Evolutionary conservation across 2,797 vertebrate species (phyloP).

Genomic region (Melanotaenia parkinsoni): DNA sequence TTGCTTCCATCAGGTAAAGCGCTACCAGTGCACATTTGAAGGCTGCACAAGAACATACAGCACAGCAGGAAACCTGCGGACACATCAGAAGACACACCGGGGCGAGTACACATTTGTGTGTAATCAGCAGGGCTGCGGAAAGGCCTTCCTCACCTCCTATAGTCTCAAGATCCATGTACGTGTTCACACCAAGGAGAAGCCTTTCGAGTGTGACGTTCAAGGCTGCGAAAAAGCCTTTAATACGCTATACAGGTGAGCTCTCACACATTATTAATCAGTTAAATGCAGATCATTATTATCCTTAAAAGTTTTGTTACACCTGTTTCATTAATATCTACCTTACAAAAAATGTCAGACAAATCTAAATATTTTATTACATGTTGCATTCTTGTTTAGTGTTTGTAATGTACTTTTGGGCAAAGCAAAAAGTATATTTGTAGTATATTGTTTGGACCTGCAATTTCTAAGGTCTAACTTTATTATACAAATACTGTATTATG

Average conservation of each 20-base stretch:
- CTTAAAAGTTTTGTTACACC: neutral
- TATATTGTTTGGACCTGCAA: neutral
- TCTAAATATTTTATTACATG: neutral
- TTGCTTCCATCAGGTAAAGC: conserved; percentile 87
- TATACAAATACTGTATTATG: neutral
- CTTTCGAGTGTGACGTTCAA: conserved; percentile 98
- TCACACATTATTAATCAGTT: neutral
- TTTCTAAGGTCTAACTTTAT: neutral
- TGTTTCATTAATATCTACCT: neutral
- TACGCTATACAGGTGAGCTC: conserved; percentile 91
- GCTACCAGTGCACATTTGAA: conserved; percentile 98
- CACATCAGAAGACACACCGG: conserved; percentile 97
- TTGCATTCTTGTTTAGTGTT: neutral
- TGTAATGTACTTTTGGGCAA: neutral
- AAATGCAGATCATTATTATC: neutral
- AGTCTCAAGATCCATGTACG: conserved; percentile 98
- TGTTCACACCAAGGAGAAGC: conserved; percentile 99
- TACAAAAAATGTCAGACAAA: neutral
- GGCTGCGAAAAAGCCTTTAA: conserved; percentile 99
- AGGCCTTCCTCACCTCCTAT: conserved; percentile 99
- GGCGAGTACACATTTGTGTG: conserved; percentile 99
- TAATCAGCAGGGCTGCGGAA: conserved; percentile 97
- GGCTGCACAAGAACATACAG: conserved; percentile 98
- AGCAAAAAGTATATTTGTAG: neutral
- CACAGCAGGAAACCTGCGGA: conserved; percentile 97